phyloP scores from a whole-genome alignment of 2,797 vertebrate species.

The Channallabes apus region DNA sequence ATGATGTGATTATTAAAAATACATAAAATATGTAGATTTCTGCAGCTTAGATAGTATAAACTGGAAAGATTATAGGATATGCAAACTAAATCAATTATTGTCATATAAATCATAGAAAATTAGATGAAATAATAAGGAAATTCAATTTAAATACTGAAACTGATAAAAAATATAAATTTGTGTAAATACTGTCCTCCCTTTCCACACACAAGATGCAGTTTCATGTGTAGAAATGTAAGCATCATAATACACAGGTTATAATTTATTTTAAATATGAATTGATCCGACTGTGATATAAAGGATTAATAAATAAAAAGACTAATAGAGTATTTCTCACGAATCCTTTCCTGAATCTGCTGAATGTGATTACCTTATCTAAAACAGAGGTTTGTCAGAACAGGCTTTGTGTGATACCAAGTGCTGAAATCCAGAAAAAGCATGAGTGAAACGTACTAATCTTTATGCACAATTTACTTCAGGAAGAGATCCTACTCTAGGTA shows the following conservation, averaged over 20 bases:
- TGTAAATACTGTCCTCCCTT: neutral
- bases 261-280: neutral
- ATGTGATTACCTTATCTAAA: neutral
- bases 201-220: neutral
- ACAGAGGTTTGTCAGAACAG: neutral
- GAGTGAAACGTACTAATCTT: neutral
- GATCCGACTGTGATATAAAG: neutral
- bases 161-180: neutral
- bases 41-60: neutral
- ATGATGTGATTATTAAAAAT: neutral
- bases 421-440: neutral
- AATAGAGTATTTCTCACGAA: too few species aligned
- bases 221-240: neutral
- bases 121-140: neutral
- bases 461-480: constrained; percentile 35
- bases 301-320: neutral
- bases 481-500: constrained; percentile 34
- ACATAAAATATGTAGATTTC: neutral
- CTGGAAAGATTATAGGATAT: neutral
- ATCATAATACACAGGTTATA: neutral
- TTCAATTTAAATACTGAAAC: neutral
- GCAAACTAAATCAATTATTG: neutral
- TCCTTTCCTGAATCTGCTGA: neutral
- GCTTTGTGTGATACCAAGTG: neutral
- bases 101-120: neutral